phyloP scores from a whole-genome alignment of 2,113 vertebrate genomes.

The Leuciscus idus region DNA sequence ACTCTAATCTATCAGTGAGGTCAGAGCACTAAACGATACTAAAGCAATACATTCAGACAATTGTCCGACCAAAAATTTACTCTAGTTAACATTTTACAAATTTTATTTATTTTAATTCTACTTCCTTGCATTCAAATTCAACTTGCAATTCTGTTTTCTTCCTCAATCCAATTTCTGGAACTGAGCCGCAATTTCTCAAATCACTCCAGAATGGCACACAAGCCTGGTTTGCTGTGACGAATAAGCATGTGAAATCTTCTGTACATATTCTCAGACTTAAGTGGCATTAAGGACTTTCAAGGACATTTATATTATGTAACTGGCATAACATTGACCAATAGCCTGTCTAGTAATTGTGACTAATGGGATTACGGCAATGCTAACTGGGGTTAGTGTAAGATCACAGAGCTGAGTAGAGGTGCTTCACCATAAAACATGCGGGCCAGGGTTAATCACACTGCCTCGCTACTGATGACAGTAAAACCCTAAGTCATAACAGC shows the following conservation, averaged over 20 bases:
- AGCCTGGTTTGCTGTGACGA: background rate
- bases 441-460: constrained; percentile 22
- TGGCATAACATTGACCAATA: constrained; percentile 43
- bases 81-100: background rate
- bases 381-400: constrained; percentile 7
- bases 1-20: constrained; percentile 63
- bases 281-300: constrained; percentile 21
- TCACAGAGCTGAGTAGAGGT: constrained; percentile 26
- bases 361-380: constrained; percentile 46
- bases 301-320: constrained; percentile 23
- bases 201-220: background rate
- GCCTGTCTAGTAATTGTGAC: constrained; percentile 45
- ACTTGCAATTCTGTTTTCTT: background rate
- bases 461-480: constrained; percentile 21
- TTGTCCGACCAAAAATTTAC: background rate
- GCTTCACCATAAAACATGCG: constrained; percentile 34
- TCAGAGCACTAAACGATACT: constrained; percentile 63
- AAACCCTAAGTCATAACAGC: background rate
- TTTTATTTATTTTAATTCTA: background rate
- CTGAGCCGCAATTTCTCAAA: background rate
- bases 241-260: background rate
- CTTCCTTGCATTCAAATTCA: background rate
- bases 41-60: constrained; percentile 46
- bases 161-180: background rate
- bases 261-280: constrained; percentile 4